Base-by-base conservation (phyloP, 2,113 vertebrate species). In the Pachypanchax playfairii region DNA sequence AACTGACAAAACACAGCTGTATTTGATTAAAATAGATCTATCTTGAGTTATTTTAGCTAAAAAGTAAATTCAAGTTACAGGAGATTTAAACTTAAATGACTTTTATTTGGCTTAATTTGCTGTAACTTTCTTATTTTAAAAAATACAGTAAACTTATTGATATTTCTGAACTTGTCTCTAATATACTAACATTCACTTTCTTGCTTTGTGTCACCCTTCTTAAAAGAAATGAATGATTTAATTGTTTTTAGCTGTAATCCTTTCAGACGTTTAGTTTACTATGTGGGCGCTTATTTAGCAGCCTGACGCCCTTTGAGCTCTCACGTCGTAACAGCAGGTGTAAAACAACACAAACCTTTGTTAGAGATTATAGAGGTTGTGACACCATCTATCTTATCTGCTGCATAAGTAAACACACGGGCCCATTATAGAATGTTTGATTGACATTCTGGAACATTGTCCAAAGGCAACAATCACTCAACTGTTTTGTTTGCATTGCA, bases 271-370 rank as follows among this genome's bases (percentile, higher is more conserved):
- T 25, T n/a, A n/a, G n/a, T n/a, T n/a, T n/a, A n/a, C n/a, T n/a
- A n/a, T n/a, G n/a, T n/a, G n/a, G n/a, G n/a, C n/a, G n/a, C 20
- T 15, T 2, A 22, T 47, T 39, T 0, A 29, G 42, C 13, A 2
- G 22, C 9, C n/a, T 39, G 14, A 29, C 5, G 24, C 11, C n/a
- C 12, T 18, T 29, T 39, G 12, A 36, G 13, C 17, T 14, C 22
- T 20, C 15, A 44, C 4, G 2, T 0, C 41, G 20, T 22, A n/a
- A 48, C 20, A 28, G 17, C 38, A 2, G 28, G 41, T 53, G 14
- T 58, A 7, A 6, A 4, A 46, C 13, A 17, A 17, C 0, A 4
- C 15, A 51, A 18, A 18, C 5, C 13, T 1, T 29, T 42, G 54
- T 24, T 13, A 39, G 21, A 29, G 25, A 18, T 12, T 24, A 31